phyloP scores from a whole-genome alignment of 2,113 vertebrate species.

The Nibea coibor region DNA sequence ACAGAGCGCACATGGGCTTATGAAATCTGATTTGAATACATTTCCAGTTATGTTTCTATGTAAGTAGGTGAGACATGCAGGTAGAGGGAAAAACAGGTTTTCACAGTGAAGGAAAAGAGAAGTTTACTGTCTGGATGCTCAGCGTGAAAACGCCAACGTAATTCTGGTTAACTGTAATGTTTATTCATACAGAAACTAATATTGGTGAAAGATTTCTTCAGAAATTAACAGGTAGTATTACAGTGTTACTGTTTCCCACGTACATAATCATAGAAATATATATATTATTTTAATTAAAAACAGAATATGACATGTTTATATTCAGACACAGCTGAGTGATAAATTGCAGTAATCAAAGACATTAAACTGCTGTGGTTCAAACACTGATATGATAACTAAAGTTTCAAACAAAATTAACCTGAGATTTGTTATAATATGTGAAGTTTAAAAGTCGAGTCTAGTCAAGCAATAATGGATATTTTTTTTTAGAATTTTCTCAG shows the following conservation, averaged over 20 bases:
- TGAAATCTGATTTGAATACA: constrained; percentile 28
- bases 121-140: not conserved
- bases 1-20: not conserved
- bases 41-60: constrained; percentile 18
- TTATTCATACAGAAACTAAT: not conserved
- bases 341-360: not conserved
- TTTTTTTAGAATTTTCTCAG: not conserved
- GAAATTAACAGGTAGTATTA: not conserved
- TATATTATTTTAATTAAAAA: no score
- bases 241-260: not conserved
- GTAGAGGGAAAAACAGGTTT: not conserved
- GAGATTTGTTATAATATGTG: not conserved
- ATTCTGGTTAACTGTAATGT: not conserved
- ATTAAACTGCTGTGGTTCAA: not conserved
- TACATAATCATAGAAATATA: no score
- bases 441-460: not conserved
- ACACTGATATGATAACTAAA: not conserved
- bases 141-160: not conserved
- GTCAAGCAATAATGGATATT: not conserved
- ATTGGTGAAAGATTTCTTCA: not conserved
- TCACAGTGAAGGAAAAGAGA: not conserved
- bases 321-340: no score
- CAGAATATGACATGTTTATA: no score
- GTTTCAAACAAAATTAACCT: not conserved
- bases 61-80: constrained; percentile 2